phyloP scores from a whole-genome alignment of 2,888 invertebrate genomes.

The Watsonalla cultraria region DNA sequence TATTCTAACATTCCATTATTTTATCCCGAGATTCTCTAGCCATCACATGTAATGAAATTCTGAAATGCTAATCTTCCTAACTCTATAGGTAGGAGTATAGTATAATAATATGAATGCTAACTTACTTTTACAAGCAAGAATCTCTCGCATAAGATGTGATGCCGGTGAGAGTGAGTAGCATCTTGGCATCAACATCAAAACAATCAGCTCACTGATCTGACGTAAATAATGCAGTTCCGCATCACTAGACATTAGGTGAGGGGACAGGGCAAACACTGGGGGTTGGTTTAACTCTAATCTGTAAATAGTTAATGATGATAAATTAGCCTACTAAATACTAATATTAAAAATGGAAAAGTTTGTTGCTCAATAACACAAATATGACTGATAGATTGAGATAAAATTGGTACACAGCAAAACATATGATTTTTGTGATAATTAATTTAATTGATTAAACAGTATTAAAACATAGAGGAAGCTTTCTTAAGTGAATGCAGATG shows the following conservation, averaged over 20 bases:
- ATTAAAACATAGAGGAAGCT: no score
- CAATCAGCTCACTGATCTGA: slow-evolving; percentile 88
- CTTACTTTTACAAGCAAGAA: slow-evolving; percentile 90
- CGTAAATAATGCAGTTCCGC: slow-evolving; percentile 89
- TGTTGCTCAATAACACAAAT: no score
- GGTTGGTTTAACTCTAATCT: slow-evolving; percentile 81
- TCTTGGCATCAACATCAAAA: slow-evolving; percentile 89
- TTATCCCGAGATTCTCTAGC: no score
- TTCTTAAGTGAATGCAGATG: no score
- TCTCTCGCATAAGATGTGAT: slow-evolving; percentile 89
- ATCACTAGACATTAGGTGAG: slow-evolving; percentile 85
- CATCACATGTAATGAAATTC: no score
- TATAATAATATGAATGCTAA: no score
- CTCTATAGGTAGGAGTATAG: no score
- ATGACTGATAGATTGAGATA: background rate
- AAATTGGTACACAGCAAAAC: no score
- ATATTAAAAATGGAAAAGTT: background rate
- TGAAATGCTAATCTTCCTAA: no score
- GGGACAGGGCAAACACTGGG: slow-evolving; percentile 85
- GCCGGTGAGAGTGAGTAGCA: slow-evolving; percentile 88
- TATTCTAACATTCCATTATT: no score
- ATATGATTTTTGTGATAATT: no score
- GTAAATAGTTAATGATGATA: slow-evolving; percentile 19
- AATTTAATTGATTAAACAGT: no score
- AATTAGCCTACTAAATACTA: background rate